A percentile compares a stretch with the other conserved stretches of the same genome.
phyloP scores from a whole-genome alignment of 1,140 invertebrate genomes.

The Procambarus clarkii region DNA sequence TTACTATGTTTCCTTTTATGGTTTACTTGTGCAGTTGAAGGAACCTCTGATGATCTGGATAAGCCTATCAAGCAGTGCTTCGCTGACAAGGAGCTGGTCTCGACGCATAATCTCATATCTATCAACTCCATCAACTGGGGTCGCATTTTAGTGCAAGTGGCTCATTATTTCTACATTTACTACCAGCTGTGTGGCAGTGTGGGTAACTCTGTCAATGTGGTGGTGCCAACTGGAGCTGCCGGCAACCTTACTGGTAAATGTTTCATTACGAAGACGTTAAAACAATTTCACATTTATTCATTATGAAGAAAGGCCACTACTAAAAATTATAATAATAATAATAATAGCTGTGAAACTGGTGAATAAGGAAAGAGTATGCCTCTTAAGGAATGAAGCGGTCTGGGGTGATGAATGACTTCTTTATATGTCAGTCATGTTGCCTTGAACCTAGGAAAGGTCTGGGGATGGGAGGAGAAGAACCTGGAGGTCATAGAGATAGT shows the following conservation, averaged over 20 bases:
- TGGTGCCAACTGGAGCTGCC: conserved; percentile 77
- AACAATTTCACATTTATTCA: too few relatives aligned
- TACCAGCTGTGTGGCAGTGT: conserved; percentile 74
- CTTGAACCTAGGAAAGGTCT: too few relatives aligned
- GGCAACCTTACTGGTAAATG: conserved; percentile 75
- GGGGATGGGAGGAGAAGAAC: too few relatives aligned
- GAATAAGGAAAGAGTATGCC: too few relatives aligned
- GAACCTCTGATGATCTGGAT: conserved; percentile 78
- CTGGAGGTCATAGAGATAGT: too few relatives aligned
- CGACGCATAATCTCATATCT: conserved; percentile 75
- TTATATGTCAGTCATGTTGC: too few relatives aligned
- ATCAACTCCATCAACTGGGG: conserved; percentile 79
- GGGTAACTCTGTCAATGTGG: conserved; percentile 74
- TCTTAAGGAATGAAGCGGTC: too few relatives aligned
- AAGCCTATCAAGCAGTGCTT: conserved; percentile 76
- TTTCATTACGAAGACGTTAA: not conserved
- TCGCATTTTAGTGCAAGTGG: conserved; percentile 77
- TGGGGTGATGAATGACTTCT: too few relatives aligned
- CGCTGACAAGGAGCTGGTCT: conserved; percentile 74
- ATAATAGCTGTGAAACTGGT: too few relatives aligned
- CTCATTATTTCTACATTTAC: conserved; percentile 77
- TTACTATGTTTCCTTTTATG: conserved; percentile 56
- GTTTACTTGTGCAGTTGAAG: conserved; percentile 75
- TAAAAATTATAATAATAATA: too few relatives aligned
- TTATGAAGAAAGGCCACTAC: too few relatives aligned